A percentile compares a stretch with the other conserved stretches of the same genome.
These are phyloP conservation scores for Wiebesia pumilae DNA, from an alignment of 1,140 invertebrate species.

Conservation along the genomic window DNA sequence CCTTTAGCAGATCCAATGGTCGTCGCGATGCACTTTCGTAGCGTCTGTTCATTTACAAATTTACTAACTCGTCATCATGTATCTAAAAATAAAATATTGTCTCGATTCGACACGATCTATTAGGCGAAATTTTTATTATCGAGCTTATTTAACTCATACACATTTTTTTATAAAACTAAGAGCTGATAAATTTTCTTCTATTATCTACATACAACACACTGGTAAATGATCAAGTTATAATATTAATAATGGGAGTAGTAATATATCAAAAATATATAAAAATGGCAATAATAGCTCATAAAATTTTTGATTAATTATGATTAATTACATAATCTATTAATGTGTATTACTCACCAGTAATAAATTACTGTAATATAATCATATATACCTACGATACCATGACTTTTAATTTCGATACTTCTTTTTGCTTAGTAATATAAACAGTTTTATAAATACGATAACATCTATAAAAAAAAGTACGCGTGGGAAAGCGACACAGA, in stretches of 20 bases:
- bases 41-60: not conserved
- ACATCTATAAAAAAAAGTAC: not conserved
- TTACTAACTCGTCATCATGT: not conserved
- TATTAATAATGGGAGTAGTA: not conserved
- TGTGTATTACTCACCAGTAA: not conserved
- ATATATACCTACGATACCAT: not conserved
- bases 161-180: not conserved
- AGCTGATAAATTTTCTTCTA: not conserved
- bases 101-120: too few species aligned
- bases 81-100: too few species aligned
- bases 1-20: not conserved
- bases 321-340: not conserved
- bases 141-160: not conserved
- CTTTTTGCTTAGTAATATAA: not conserved
- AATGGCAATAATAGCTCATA: not conserved
- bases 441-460: not conserved
- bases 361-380: not conserved
- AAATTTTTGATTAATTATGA: not conserved
- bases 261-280: too few species aligned
- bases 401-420: not conserved
- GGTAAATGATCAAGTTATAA: not conserved
- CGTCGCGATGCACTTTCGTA: not conserved
- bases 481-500: not conserved
- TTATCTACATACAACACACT: too few species aligned
- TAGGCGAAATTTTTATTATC: too few species aligned